Evolutionary conservation across 2,113 vertebrate genomes (phyloP), one percentile per base, ranked within the genome.

Genomic region (Corythaixoides concolor): DNA sequence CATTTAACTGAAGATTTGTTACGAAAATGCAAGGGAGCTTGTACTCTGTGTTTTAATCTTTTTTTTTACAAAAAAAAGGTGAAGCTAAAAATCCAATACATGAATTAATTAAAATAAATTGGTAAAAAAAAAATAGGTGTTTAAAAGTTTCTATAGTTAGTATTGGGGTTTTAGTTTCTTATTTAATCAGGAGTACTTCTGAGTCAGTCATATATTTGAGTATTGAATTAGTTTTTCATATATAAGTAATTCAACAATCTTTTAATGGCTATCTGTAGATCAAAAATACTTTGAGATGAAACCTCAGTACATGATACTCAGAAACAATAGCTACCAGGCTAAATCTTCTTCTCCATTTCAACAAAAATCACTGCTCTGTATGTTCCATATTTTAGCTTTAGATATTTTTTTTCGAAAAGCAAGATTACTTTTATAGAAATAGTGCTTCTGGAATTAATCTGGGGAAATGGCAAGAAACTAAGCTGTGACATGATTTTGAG

Each of bases 111-210:
- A 30, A 68, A 93, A 59, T 26, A 35, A 60, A 49, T 15, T 27
- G 22, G 21, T 16, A 5, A 43, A 45, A 53, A 32, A 21, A n/a
- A 0, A n/a, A n/a, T n/a, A n/a, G n/a, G 1, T 41, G 3, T 32
- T 56, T 49, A n/a, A 33, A 76, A 60, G 2, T 59, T 84, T 81
- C 11, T 66, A 8, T 37, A 50, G 13, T 26, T 78, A 6, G 5
- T 62, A 41, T 9, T 66, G 22, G 10, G 3, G 6, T 1, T 3
- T 43, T 81, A 3, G 33, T 43, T 62, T 88, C 4, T 75, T 70
- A 47, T 45, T 78, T 87, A 55, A 87, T 50, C 60, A 59, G 28
- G 4, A 70, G 2, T 12, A 68, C 37, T 12, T 79, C 32, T 28
- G 27, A 53, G 9, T 47, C 18, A 47, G 14, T n/a, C 20, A 37